Percentiles rank a stretch among this genome's conserved stretches.
Evolutionary conservation across 2,113 vertebrate genomes (phyloP).

Genomic region (Lichenostomus cassidix): DNA sequence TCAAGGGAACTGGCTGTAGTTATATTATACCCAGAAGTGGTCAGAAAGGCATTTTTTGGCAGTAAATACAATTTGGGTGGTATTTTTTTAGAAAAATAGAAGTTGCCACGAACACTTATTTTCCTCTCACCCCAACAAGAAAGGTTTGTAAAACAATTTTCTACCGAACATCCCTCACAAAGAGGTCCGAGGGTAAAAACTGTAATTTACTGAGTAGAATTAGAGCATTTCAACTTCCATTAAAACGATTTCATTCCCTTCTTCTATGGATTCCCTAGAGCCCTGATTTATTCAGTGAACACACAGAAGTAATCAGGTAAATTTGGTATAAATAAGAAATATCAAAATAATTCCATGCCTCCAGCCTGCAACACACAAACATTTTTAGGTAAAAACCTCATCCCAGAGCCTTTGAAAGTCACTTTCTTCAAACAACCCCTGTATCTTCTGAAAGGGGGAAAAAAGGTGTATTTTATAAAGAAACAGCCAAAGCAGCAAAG

Average conservation of each 20-base stretch:
- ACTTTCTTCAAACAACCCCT: fast-evolving
- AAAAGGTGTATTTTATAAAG: not conserved
- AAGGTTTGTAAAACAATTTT: not conserved
- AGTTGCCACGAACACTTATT: not conserved
- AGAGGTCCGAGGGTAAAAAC: fast-evolving
- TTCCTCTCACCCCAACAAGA: not conserved
- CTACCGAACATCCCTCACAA: not conserved
- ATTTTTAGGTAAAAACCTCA: not conserved
- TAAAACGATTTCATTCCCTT: not conserved
- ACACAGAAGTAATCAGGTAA: not conserved
- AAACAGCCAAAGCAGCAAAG: slow-evolving; percentile 50
- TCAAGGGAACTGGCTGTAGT: too few species aligned
- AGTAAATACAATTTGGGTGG: not conserved
- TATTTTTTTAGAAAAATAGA: fast-evolving
- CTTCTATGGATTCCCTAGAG: not conserved
- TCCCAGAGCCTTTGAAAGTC: not conserved
- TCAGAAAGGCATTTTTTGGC: not conserved
- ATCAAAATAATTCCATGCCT: not conserved
- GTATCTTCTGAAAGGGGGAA: not conserved
- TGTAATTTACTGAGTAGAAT: fast-evolving
- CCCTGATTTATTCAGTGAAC: not conserved
- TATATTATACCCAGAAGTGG: fast-evolving
- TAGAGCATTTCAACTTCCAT: fast-evolving
- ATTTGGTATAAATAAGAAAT: too few species aligned
- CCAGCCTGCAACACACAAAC: not conserved